phyloP scores from a whole-genome alignment of 1,140 invertebrate genomes.

The Zaprionus vittiger region DNA sequence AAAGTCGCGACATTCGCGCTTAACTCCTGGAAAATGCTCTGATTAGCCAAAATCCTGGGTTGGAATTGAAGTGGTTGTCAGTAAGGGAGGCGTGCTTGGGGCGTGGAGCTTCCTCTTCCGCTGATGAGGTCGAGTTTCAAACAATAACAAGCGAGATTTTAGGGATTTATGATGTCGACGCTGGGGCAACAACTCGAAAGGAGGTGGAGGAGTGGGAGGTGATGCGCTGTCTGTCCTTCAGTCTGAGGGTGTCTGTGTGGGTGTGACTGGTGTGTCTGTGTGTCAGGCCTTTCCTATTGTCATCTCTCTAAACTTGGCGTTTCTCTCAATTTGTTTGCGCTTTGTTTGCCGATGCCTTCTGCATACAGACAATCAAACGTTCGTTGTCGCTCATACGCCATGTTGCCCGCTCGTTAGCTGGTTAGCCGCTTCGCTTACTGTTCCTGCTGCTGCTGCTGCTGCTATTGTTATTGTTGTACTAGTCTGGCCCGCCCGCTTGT shows the following conservation, averaged over 20 bases:
- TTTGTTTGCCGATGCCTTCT: conserved; percentile 61
- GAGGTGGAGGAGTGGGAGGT: neutral
- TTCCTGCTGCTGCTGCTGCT: conserved; percentile 6
- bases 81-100: conserved; percentile 8
- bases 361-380: conserved; percentile 69
- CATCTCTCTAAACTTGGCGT: conserved; percentile 38
- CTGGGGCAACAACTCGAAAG: neutral
- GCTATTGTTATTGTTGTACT: conserved; percentile 43
- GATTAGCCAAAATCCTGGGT: conserved; percentile 60
- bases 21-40: conserved; percentile 65
- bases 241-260: conserved; percentile 1
- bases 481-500: conserved; percentile 60
- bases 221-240: neutral
- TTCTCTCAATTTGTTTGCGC: conserved; percentile 75
- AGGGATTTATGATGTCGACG: conserved; percentile 76
- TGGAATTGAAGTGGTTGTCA: conserved; percentile 55
- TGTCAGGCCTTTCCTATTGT: conserved; percentile 65
- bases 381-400: conserved; percentile 72
- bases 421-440: conserved; percentile 49
- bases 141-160: conserved; percentile 78
- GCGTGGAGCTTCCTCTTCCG: conserved; percentile 32
- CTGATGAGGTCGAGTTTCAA: conserved; percentile 77
- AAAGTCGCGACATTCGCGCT: conserved; percentile 63
- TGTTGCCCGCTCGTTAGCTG: conserved; percentile 75
- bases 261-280: conserved; percentile 1